Conservation (phyloP, 1,140 invertebrate genomes). For the Globodera rostochiensis region DNA sequence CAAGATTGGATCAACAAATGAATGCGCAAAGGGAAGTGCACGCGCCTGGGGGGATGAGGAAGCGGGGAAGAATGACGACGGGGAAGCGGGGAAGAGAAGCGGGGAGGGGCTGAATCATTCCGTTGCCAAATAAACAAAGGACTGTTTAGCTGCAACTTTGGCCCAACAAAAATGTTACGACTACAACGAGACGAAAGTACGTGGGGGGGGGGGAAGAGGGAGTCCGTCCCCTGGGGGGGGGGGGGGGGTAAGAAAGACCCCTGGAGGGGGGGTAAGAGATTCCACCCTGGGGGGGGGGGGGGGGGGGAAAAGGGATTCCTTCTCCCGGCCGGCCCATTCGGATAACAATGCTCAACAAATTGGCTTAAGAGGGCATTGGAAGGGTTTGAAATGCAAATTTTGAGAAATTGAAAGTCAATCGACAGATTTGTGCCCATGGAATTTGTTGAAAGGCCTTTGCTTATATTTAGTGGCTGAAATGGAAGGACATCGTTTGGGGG, state of each 20-base stretch:
- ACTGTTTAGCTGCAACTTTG: background rate
- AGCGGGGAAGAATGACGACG: background rate
- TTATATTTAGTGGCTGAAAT: too few relatives aligned
- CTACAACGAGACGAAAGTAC: background rate
- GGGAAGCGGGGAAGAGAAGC: background rate
- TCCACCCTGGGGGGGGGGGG: background rate
- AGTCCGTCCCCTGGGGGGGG: too few relatives aligned
- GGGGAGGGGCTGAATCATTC: background rate
- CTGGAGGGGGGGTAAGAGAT: background rate
- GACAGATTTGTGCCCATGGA: too few relatives aligned
- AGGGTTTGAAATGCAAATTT: too few relatives aligned
- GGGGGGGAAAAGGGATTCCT: background rate
- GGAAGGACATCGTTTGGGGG: too few relatives aligned
- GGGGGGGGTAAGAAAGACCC: background rate
- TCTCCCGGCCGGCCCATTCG: background rate
- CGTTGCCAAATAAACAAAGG: background rate
- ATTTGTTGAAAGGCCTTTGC: too few relatives aligned
- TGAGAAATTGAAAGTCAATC: too few relatives aligned
- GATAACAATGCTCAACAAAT: background rate
- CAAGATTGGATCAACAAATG: conserved; percentile 14
- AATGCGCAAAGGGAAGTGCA: background rate
- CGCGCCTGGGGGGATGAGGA: background rate
- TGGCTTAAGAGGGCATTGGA: background rate
- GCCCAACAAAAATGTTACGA: background rate
- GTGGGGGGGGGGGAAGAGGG: too few relatives aligned